Evolutionary conservation across 1,140 invertebrate genomes (phyloP).

Genomic region (Macrocentrus cingulum): DNA sequence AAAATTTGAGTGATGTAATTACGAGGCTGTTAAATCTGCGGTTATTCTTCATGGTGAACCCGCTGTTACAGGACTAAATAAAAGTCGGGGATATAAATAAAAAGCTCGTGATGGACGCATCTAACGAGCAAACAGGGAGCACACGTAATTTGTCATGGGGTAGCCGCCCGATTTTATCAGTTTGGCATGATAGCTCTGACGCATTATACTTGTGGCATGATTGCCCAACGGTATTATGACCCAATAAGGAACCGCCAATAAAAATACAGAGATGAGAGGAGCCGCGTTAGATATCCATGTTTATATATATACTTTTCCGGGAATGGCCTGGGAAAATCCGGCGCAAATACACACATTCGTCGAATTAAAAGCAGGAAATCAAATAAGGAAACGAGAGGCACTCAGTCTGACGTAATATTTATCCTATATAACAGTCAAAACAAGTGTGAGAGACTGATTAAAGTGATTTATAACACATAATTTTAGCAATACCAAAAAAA

Average conservation of each 20-base stretch:
- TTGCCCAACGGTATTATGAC: neutral
- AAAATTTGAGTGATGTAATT: too few species aligned
- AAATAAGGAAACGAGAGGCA: slow-evolving; percentile 23
- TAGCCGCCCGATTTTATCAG: neutral
- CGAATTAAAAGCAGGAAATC: slow-evolving; percentile 19
- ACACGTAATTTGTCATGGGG: slow-evolving; percentile 10
- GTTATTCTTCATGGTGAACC: neutral
- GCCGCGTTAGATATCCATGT: too few species aligned
- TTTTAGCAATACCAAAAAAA: neutral
- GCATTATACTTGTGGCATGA: slow-evolving; percentile 1
- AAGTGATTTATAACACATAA: neutral
- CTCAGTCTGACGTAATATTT: slow-evolving; percentile 18
- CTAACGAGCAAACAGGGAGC: slow-evolving; percentile 5
- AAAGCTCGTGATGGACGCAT: slow-evolving; percentile 1
- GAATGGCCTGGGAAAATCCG: slow-evolving; percentile 22
- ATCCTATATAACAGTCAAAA: neutral
- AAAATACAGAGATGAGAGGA: neutral
- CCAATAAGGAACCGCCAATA: neutral
- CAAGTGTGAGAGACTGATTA: neutral
- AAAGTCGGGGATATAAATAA: slow-evolving; percentile 2
- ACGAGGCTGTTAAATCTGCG: slow-evolving; percentile 6
- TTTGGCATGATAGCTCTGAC: neutral
- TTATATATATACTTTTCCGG: too few species aligned
- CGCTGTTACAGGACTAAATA: neutral
- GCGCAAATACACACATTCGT: neutral